Percentiles rank a stretch among this genome's conserved stretches.
Conservation (phyloP, 2,888 invertebrate species). For the Sminthurides aquaticus region DNA sequence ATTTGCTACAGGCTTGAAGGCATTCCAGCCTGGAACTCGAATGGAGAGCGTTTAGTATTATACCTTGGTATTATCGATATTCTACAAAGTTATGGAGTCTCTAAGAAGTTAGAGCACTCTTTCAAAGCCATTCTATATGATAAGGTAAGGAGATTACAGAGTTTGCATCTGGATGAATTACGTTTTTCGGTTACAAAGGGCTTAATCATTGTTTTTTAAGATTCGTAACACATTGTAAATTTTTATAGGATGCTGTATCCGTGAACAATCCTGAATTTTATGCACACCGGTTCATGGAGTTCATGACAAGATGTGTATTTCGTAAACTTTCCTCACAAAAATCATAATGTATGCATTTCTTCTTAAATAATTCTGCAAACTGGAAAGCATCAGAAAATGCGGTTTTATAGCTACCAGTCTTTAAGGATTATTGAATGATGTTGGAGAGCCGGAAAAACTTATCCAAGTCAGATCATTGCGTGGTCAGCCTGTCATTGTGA, state of each 20-base stretch:
- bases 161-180: background rate
- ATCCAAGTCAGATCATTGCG: too few species aligned
- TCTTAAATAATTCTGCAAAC: too few species aligned
- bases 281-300: slow-evolving; percentile 93
- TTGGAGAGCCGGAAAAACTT: too few species aligned
- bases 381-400: too few species aligned
- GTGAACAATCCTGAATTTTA: slow-evolving; percentile 98
- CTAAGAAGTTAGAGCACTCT: slow-evolving; percentile 97
- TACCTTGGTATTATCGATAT: slow-evolving; percentile 98
- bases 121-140: slow-evolving; percentile 98
- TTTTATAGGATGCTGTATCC: slow-evolving; percentile 86
- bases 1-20: slow-evolving; percentile 73
- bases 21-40: slow-evolving; percentile 91
- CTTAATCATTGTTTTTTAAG: too few species aligned
- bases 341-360: background rate
- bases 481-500: too few species aligned
- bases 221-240: too few species aligned
- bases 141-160: slow-evolving; percentile 62
- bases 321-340: slow-evolving; percentile 98
- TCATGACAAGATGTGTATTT: slow-evolving; percentile 95
- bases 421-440: too few species aligned
- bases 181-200: background rate
- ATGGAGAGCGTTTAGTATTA: slow-evolving; percentile 87
- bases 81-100: slow-evolving; percentile 90
- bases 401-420: too few species aligned